Evolutionary conservation across 2,113 vertebrate genomes (phyloP), one percentile per base, ranked within the genome.

Genomic region (Pedionomus torquatus): DNA sequence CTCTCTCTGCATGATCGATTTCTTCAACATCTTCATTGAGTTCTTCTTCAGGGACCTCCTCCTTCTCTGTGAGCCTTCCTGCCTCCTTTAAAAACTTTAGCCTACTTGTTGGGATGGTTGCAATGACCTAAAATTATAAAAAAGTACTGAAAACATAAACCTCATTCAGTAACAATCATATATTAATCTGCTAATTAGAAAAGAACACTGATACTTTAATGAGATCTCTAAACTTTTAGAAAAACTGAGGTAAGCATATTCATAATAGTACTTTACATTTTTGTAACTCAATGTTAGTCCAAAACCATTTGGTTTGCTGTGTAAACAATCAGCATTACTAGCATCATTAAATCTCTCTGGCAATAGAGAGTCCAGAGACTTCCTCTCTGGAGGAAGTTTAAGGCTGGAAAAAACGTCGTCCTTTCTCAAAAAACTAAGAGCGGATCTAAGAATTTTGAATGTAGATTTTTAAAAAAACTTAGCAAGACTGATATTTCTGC

Each of bases 1-100:
- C 99, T 84, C 99, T 98, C 97, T 99, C 99, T 1, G 99, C 99
- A 0, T 99, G 99, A 96, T 99, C 99, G 17, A 99, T 99, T 97
- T 99, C 99, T 93, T 99, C 99, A 43, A 99, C 99, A 11, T 99
- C 99, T 85, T 99, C 99, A 33, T 99, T 99, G 41, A 98, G 92
- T 18, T 99, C 99, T 93, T 99, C 99, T 88, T 99, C 99, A 0
- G 98, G 99, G 58, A 98, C 98, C 85, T 99, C 99, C 87, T 99
- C 99, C 96, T 99, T 99, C 84, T 98, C 98, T 5, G 99, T 99
- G 83, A 99, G 98, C 93, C 99, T 98, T 58, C 99, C 99, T 9
- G 99, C 99, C 93, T 98, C 98, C 97, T 98, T 98, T 97, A 99
- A 98, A 98, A 99, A 99, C 89, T 99, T 99, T 97, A 99, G 98